Evolutionary conservation across 2,113 vertebrate genomes (phyloP).

Genomic region (Anas platyrhynchos): DNA sequence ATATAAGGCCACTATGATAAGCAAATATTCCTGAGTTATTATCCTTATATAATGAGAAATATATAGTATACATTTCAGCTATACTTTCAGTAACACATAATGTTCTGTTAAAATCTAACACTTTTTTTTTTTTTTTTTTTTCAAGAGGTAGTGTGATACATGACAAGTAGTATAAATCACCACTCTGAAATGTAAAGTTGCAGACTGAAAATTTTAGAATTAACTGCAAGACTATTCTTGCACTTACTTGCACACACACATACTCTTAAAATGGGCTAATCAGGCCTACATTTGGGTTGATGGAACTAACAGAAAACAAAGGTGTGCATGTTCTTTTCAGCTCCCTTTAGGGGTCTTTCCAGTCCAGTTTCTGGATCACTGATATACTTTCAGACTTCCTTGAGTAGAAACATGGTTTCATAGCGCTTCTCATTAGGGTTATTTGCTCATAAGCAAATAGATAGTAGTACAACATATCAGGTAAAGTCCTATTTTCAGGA

Average conservation of each 20-base stretch:
- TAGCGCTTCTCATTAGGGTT: background rate
- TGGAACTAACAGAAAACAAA: background rate
- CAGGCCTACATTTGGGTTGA: background rate
- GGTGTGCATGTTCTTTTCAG: accelerated
- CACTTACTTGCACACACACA: too few species aligned
- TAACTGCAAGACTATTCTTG: background rate
- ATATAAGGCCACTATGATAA: background rate
- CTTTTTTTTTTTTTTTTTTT: background rate
- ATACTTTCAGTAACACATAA: background rate
- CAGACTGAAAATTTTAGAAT: background rate
- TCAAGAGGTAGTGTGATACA: background rate
- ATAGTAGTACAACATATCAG: background rate
- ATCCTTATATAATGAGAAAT: background rate
- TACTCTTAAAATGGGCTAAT: background rate
- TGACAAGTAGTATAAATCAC: background rate
- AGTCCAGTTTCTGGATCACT: background rate
- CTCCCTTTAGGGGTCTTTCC: background rate
- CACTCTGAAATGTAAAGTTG: background rate
- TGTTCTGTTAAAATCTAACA: background rate
- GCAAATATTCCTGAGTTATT: background rate
- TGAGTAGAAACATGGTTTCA: background rate
- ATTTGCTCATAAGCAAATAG: background rate
- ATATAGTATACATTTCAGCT: background rate
- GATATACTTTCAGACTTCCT: background rate
- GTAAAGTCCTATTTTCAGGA: background rate